These are phyloP conservation scores for Acrobasis suavella DNA, from an alignment of 2,888 invertebrate genomes.

Conservation along the genomic window DNA sequence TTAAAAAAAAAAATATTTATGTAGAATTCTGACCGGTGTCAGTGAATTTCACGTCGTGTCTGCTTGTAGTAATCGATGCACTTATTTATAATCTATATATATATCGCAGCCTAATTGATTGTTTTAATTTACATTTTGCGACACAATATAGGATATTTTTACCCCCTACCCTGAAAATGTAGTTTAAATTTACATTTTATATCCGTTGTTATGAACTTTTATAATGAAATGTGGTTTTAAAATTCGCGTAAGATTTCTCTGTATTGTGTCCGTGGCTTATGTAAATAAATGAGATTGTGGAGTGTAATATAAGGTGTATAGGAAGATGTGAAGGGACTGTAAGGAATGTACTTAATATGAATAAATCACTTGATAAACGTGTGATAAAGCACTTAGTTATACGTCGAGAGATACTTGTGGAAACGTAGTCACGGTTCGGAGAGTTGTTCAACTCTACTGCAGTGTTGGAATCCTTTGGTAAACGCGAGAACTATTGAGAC, in stretches of 20 bases:
- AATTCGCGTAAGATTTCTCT: constrained; percentile 6
- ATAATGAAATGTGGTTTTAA: constrained; percentile 17
- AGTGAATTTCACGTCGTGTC: constrained; percentile 8
- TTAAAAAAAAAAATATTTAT: background rate
- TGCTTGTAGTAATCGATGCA: constrained; percentile 9
- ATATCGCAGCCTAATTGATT: constrained; percentile 6
- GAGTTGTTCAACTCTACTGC: background rate
- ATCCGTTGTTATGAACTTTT: background rate
- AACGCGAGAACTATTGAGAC: no score
- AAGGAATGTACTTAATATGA: constrained; percentile 70
- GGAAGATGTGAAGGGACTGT: constrained; percentile 48
- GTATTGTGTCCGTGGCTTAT: constrained; percentile 36
- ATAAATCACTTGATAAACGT: constrained; percentile 51
- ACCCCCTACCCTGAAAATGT: background rate
- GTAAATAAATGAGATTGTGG: constrained; percentile 41
- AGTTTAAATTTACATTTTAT: constrained; percentile 3
- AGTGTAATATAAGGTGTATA: constrained; percentile 46
- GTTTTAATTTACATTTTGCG: constrained; percentile 17
- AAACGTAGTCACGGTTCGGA: constrained; percentile 36
- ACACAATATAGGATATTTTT: constrained; percentile 15
- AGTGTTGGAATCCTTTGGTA: constrained; percentile 1
- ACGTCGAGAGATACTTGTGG: constrained; percentile 30
- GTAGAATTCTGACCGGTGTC: background rate
- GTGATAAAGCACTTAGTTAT: constrained; percentile 58
- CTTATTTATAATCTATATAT: constrained; percentile 7